Base-by-base conservation (phyloP, 2,888 invertebrate species). In the Cepaea hortensis region DNA sequence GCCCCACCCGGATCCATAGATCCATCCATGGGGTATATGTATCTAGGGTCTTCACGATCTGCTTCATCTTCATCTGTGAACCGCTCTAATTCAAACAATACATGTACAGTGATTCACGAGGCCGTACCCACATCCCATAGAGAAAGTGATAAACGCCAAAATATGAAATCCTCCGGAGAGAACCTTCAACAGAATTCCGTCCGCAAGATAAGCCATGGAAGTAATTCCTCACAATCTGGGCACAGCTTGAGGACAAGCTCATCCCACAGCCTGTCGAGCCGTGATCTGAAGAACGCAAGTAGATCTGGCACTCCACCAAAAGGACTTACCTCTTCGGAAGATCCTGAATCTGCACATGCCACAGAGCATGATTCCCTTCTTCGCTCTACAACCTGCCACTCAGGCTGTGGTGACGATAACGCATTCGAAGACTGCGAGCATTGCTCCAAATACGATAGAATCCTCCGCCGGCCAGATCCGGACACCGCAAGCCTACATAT, bases 391-490 rank as follows among this genome's bases (percentile, higher is more conserved):
- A 73, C 80, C 3, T 85, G 85, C 62, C 85, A 85, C 62, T 80
- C 85, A 1, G 80, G 85, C 23, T 85, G 85, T 20, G 85, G 85
- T n/a, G 80, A 61, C 7, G 85, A 73, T 0, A 50, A n/a, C 1
- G 13, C 65, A 11, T 84, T 84, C 23, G 81, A 61, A 15, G 50
- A 65, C 68, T 85, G 85, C 46, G 81, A 73, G 48, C 80, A 85
- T 23, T 85, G 85, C 73, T 80, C 81, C 11, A 81, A 80, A 6
- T 85, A 85, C 85, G 85, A 85, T 62, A 77, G 62, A 48, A 35
- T 85, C 6, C 6, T 55, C 15, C 35, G 72, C 15, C n/a, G 3
- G 15, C 23, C 70, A 46, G 79, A 85, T 7, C 13, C 61, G 11
- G 85, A 85, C 20, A 46, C 18, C 5, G 70, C n/a, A 3, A 81